Percentiles rank a stretch among this genome's conserved stretches.
These are phyloP conservation scores for Drosophila phalerata DNA, from an alignment of 2,888 invertebrate genomes.

Conservation along the genomic window DNA sequence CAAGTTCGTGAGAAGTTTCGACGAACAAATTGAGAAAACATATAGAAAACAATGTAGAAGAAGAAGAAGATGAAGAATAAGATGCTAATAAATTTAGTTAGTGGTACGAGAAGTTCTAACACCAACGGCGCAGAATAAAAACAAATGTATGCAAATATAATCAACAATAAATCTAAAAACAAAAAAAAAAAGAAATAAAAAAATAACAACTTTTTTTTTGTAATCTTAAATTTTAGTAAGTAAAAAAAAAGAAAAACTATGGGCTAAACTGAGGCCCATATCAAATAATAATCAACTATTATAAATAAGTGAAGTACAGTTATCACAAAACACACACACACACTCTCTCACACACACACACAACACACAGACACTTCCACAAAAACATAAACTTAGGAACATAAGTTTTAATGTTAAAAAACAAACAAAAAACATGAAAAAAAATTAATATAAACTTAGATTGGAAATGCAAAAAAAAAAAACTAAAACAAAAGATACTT, in stretches of 20 bases:
- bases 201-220: conserved; percentile 47
- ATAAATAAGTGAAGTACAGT: conserved; percentile 34
- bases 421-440: conserved; percentile 13
- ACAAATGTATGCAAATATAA: conserved; percentile 58
- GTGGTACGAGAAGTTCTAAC: conserved; percentile 59
- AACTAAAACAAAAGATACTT: conserved; percentile 10
- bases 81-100: conserved; percentile 49
- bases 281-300: conserved; percentile 51
- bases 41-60: neutral
- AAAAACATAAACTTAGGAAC: conserved; percentile 30
- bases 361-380: conserved; percentile 51
- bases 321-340: conserved; percentile 3
- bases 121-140: conserved; percentile 44
- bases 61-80: neutral
- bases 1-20: conserved; percentile 16
- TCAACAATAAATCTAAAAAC: conserved; percentile 49
- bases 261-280: conserved; percentile 28
- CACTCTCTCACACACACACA: conserved; percentile 11
- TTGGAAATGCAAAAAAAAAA: conserved; percentile 1
- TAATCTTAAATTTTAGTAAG: conserved; percentile 51
- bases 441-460: conserved; percentile 10
- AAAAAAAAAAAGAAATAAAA: conserved; percentile 28
- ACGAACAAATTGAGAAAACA: conserved; percentile 8
- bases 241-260: conserved; percentile 37
- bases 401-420: conserved; percentile 74